Base-by-base conservation (phyloP, 2,888 invertebrate species). In the Liopterus haemorrhoidalis region DNA sequence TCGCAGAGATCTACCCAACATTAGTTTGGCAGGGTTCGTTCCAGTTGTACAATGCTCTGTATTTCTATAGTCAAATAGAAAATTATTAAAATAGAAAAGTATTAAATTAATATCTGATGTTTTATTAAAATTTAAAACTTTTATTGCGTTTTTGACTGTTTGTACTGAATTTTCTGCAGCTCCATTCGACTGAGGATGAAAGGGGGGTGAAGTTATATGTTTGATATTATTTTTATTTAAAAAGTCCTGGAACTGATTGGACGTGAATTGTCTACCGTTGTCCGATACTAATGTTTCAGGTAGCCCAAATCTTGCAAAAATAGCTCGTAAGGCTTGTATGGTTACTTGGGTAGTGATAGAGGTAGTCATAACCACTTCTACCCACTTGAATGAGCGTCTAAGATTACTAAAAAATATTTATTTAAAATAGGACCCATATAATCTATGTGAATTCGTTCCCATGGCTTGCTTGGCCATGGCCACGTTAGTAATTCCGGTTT, bases 391-490 rank as follows among this genome's bases (percentile, higher is more conserved):
- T 30, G 30, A 8, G 54, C 46, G 41, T 56, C 53, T 1, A 52
- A 44, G 2, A 53, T 31, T 1, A 57, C 28, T 11, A 55, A 4
- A 19, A 43, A 54, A 19, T 24, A 50, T 24, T 49, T 20, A 6
- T 45, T 50, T 11, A 44, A n/a, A 39, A 48, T 43, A 12, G 54
- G 52, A 4, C 43, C 49, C 5, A 46, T 40, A 25, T 32, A 47
- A 37, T 57, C 56, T 4, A 56, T 48, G 21, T 54, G 57, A 1
- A 57, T n/a, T 24, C 53, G 5, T 14, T 49, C 32, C 51, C 53
- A 54, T 4, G 54, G 46, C 30, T 42, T 21, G 14, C 42, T 49
- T 15, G 51, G 49, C 38, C 48, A 52, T 19, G 46, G 48, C 49
- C 52, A 55, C 8, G 50, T 31, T 15, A 47, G 37, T 16, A 35